phyloP scores from a whole-genome alignment of 2,888 invertebrate species.

The Sphaerophoria rueppellii region DNA sequence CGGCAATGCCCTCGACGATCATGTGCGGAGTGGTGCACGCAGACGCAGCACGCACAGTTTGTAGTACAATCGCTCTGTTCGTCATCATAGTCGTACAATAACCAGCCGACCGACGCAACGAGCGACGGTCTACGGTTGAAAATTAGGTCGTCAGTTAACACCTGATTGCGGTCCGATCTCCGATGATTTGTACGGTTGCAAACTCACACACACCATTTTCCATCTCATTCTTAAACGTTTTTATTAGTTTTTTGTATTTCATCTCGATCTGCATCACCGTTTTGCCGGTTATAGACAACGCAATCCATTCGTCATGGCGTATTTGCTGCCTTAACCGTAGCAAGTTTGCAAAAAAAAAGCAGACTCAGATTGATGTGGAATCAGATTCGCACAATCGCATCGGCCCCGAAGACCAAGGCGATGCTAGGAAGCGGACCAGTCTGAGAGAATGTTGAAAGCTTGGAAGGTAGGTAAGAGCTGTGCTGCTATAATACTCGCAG shows the following conservation, averaged over 20 bases:
- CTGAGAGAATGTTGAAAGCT: conserved; percentile 50
- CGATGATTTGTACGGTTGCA: conserved; percentile 74
- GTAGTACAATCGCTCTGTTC: conserved; percentile 55
- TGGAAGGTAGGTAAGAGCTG: conserved; percentile 15
- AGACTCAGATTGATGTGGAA: conserved; percentile 70
- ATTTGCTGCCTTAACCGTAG: conserved; percentile 59
- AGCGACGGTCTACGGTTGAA: conserved; percentile 67
- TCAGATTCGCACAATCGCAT: conserved; percentile 69
- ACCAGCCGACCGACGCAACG: conserved; percentile 38
- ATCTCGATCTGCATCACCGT: conserved; percentile 30
- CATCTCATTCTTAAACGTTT: conserved; percentile 17
- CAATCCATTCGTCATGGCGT: conserved; percentile 72
- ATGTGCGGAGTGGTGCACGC: conserved; percentile 55
- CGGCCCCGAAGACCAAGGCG: too few species aligned
- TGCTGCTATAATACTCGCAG: neutral
- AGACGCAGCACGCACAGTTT: conserved; percentile 66
- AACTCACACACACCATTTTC: conserved; percentile 45
- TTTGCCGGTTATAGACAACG: conserved; percentile 72
- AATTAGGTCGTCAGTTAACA: conserved; percentile 75
- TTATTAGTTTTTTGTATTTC: conserved; percentile 26
- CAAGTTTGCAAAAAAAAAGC: conserved; percentile 10
- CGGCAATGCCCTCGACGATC: conserved; percentile 71
- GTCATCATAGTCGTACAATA: conserved; percentile 23
- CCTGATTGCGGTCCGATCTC: conserved; percentile 74
- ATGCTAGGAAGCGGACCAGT: too few species aligned